Conservation (phyloP, 2,888 invertebrate species). For the Mantis religiosa region DNA sequence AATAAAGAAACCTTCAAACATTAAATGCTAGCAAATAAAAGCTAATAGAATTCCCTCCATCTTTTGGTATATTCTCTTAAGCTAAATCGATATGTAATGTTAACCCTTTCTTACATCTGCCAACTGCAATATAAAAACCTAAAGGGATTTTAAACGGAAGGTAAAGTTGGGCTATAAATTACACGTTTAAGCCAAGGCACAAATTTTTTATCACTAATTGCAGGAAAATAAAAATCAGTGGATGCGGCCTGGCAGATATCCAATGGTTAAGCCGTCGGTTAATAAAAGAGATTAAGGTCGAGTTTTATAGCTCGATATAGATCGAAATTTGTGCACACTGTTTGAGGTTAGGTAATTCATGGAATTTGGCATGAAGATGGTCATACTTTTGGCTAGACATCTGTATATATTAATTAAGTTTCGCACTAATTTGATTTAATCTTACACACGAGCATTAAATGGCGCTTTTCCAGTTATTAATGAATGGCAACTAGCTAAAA, state of each 20-base stretch:
- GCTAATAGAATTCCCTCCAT: too few species aligned
- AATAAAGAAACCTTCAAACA: too few species aligned
- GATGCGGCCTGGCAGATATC: not conserved
- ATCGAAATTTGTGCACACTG: not conserved
- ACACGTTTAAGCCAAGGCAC: not conserved
- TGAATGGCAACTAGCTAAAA: too few species aligned
- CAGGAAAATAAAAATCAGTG: not conserved
- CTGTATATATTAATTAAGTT: too few species aligned
- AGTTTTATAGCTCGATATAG: not conserved
- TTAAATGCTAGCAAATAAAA: too few species aligned
- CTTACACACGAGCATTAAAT: too few species aligned
- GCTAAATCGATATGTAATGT: not conserved
- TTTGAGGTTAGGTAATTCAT: not conserved
- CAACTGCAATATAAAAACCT: not conserved
- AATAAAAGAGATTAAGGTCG: not conserved
- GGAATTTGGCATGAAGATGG: too few species aligned
- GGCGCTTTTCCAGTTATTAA: too few species aligned
- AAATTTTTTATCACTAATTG: not conserved
- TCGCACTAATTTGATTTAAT: too few species aligned
- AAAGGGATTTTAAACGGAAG: not conserved
- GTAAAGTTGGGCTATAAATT: not conserved
- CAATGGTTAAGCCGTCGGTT: not conserved
- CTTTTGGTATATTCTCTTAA: not conserved
- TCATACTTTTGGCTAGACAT: too few species aligned
- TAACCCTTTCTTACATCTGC: not conserved